Conservation (phyloP, 2,888 invertebrate genomes). For the Pseudanteris insignis region DNA sequence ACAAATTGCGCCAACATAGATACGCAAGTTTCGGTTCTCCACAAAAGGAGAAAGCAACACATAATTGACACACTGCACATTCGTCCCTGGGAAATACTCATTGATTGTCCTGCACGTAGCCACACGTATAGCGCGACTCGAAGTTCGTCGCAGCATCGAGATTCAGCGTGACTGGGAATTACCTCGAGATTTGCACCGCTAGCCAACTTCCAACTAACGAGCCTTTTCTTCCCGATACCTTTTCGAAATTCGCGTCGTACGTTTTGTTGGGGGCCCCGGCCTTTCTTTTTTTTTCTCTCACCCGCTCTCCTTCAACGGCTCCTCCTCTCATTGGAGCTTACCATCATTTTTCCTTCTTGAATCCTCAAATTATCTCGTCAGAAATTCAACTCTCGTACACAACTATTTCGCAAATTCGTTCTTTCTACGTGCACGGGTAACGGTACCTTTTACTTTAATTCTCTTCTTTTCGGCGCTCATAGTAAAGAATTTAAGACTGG, state of each 20-base stretch:
- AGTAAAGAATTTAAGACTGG: constrained; percentile 38
- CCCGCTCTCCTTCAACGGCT: constrained; percentile 9
- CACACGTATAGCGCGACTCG: constrained; percentile 19
- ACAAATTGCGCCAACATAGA: neutral
- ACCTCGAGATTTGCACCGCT: constrained; percentile 48
- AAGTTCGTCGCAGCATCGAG: constrained; percentile 38
- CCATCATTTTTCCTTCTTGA: constrained; percentile 49
- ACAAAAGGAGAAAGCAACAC: constrained; percentile 22
- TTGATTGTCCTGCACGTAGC: constrained; percentile 37
- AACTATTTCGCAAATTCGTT: constrained; percentile 63
- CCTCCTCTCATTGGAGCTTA: constrained; percentile 15
- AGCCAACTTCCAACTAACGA: constrained; percentile 48
- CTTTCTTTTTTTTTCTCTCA: neutral
- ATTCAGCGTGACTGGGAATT: constrained; percentile 45
- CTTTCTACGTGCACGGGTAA: constrained; percentile 51
- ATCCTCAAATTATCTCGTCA: constrained; percentile 61
- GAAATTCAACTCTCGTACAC: constrained; percentile 62
- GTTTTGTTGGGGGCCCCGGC: constrained; percentile 20
- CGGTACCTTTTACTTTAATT: constrained; percentile 40
- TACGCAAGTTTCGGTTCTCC: constrained; percentile 14
- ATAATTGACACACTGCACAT: constrained; percentile 31
- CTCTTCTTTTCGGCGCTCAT: constrained; percentile 35
- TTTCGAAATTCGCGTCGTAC: constrained; percentile 45
- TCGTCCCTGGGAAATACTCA: constrained; percentile 25
- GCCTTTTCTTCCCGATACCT: constrained; percentile 47